phyloP scores from a whole-genome alignment of 2,797 vertebrate species.

The Helicolenus hilgendorfi region DNA sequence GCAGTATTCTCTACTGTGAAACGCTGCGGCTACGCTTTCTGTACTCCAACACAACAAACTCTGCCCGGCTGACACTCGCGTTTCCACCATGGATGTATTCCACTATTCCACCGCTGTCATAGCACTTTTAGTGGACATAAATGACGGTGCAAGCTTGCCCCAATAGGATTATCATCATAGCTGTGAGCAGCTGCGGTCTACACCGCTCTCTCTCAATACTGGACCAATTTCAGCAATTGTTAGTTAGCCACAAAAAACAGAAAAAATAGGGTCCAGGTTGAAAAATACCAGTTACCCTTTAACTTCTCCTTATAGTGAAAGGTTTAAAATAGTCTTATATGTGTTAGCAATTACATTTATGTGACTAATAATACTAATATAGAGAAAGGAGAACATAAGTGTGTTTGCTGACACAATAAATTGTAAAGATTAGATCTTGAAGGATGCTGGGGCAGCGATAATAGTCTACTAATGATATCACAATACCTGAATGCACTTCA shows the following conservation, averaged over 20 bases:
- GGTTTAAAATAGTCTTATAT: neutral
- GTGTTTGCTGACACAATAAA: neutral
- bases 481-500: slow-evolving; percentile 24
- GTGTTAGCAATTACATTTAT: neutral
- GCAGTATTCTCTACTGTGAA: neutral
- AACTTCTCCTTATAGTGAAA: neutral
- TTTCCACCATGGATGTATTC: no score
- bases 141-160: no score
- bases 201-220: no score
- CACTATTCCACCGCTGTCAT: no score
- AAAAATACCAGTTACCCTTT: neutral
- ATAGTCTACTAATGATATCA: slow-evolving; percentile 24
- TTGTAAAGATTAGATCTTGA: neutral
- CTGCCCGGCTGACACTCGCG: no score
- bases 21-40: neutral
- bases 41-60: no score
- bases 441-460: neutral
- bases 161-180: no score
- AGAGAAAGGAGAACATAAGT: neutral
- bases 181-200: no score
- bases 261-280: no score
- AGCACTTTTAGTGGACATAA: no score
- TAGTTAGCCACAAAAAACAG: no score
- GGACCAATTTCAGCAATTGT: no score
- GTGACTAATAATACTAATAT: slow-evolving; percentile 21